Conservation (phyloP, 2,797 vertebrate genomes). For the Danio choprae region DNA sequence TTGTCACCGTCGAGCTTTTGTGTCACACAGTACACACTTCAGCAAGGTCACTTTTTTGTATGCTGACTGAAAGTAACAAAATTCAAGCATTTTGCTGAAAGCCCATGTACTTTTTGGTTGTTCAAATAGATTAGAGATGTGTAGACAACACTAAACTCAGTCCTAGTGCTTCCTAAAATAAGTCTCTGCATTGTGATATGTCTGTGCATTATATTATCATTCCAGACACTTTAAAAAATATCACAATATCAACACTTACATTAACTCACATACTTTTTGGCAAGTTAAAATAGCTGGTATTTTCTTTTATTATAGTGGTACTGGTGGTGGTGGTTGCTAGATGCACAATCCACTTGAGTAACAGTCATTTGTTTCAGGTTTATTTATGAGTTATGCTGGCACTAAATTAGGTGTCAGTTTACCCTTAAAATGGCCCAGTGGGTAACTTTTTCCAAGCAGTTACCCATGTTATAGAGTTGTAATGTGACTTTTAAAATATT, state of each 20-base stretch:
- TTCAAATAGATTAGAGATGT: conserved; percentile 13
- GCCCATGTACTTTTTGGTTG: neutral
- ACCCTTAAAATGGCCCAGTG: neutral
- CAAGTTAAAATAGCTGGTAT: no score
- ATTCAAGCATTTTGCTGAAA: conserved; percentile 63
- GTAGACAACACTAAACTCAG: conserved; percentile 3
- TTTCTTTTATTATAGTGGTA: no score
- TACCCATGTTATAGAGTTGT: neutral
- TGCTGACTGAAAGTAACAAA: conserved; percentile 62
- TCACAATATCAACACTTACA: neutral
- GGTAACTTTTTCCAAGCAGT: neutral
- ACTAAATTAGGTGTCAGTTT: neutral
- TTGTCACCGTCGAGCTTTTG: conserved; percentile 47
- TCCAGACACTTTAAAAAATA: no score
- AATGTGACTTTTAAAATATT: no score
- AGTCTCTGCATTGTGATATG: neutral
- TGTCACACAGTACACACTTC: conserved; percentile 56
- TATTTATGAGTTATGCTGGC: neutral
- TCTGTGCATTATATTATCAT: no score
- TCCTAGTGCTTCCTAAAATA: neutral
- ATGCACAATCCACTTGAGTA: neutral
- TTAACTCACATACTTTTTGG: neutral
- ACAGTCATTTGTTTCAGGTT: conserved; percentile 1
- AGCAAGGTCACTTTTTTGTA: conserved; percentile 71
- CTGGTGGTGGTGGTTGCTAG: no score